These are phyloP conservation scores for Scaptomyza graminum DNA, from an alignment of 1,140 invertebrate species.

Conservation along the genomic window DNA sequence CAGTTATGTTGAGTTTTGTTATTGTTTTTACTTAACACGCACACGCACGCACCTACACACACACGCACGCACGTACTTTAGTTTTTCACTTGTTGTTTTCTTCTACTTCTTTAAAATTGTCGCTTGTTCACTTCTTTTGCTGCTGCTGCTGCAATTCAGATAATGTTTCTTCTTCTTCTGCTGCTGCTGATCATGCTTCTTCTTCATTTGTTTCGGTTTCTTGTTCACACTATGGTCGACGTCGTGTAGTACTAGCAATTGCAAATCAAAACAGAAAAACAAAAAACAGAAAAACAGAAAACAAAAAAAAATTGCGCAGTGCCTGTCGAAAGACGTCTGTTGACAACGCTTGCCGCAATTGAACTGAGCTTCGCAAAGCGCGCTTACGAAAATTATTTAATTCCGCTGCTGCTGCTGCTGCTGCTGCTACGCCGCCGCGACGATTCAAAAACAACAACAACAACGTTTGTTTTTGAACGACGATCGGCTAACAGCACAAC, in stretches of 20 bases:
- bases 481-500: conserved; percentile 25
- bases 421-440: conserved; percentile 34
- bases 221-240: background rate
- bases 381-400: conserved; percentile 81
- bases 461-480: conserved; percentile 6
- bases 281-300: conserved; percentile 3
- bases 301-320: conserved; percentile 11
- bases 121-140: conserved; percentile 1
- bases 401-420: conserved; percentile 61
- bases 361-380: conserved; percentile 75
- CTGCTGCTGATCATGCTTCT: background rate
- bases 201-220: conserved; percentile 2
- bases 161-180: background rate
- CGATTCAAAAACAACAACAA: background rate
- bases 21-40: conserved; percentile 10
- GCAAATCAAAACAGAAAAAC: conserved; percentile 16
- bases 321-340: conserved; percentile 57
- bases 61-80: conserved; percentile 5
- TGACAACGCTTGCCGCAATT: conserved; percentile 72
- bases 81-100: conserved; percentile 15
- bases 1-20: conserved; percentile 27
- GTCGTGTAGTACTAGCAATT: background rate
- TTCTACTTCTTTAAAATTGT: background rate
- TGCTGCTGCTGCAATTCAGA: background rate
- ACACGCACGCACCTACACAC: conserved; percentile 9